A percentile compares a stretch with the other conserved stretches of the same genome.
Conservation (phyloP, 1,140 invertebrate species). For the Drosophila lini region DNA sequence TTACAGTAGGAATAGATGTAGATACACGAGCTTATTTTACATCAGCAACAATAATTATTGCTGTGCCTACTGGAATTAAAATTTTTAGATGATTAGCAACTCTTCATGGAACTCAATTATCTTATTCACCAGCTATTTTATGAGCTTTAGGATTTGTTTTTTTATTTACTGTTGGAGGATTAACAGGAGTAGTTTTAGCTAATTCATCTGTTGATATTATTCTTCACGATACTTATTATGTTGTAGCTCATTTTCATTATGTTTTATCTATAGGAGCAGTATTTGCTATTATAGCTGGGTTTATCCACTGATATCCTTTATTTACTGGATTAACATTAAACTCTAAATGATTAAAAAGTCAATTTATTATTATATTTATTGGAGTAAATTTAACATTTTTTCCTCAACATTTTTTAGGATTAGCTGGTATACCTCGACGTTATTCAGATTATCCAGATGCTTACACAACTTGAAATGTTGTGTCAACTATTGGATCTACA, state of each 20-base stretch:
- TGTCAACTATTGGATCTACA: conserved; percentile 87
- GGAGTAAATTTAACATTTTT: conserved; percentile 91
- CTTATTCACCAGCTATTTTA: conserved; percentile 85
- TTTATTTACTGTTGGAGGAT: conserved; percentile 88
- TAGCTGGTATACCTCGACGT: conserved; percentile 90
- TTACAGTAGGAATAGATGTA: conserved; percentile 90
- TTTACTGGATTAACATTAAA: conserved; percentile 87
- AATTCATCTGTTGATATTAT: conserved; percentile 90
- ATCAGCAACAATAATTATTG: conserved; percentile 2
- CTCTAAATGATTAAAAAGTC: conserved; percentile 86
- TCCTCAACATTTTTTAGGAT: conserved; percentile 90
- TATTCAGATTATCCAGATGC: conserved; percentile 90
- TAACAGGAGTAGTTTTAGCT: conserved; percentile 88
- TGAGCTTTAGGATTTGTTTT: conserved; percentile 90
- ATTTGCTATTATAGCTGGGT: conserved; percentile 89
- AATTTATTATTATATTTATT: conserved; percentile 87
- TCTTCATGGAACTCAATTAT: conserved; percentile 86
- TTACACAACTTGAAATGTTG: conserved; percentile 87
- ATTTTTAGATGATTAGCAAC: conserved; percentile 89
- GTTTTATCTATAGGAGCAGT: conserved; percentile 88
- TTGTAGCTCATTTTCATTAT: conserved; percentile 91
- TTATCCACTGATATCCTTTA: conserved; percentile 88
- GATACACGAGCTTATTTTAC: conserved; percentile 89
- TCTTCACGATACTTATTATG: conserved; percentile 91
- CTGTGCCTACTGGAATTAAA: conserved; percentile 77